These are phyloP conservation scores for Tortrix viridana DNA, from an alignment of 2,888 invertebrate species.

Conservation along the genomic window DNA sequence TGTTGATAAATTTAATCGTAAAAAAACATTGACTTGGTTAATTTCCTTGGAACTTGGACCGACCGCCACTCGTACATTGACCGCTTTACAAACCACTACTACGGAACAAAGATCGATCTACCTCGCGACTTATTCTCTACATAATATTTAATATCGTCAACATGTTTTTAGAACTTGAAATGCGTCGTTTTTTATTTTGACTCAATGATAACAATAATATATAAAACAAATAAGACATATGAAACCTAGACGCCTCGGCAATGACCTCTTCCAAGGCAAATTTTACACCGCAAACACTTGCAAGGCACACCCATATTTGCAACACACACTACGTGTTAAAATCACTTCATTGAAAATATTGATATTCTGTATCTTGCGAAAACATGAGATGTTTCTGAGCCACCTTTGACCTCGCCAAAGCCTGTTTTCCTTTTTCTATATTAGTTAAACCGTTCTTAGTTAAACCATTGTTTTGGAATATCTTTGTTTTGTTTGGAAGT, in stretches of 20 bases:
- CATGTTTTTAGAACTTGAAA: neutral
- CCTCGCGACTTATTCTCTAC: constrained; percentile 25
- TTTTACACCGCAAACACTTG: constrained; percentile 9
- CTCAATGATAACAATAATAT: constrained; percentile 7
- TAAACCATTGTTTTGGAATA: neutral
- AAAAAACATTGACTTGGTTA: constrained; percentile 1
- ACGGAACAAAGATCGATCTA: constrained; percentile 24
- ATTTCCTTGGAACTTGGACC: constrained; percentile 32
- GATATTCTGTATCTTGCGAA: neutral
- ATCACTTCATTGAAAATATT: constrained; percentile 1
- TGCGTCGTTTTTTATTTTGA: too few species aligned
- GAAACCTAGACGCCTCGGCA: constrained; percentile 27
- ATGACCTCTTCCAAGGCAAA: constrained; percentile 20
- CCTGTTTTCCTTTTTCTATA: too few species aligned
- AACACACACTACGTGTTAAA: neutral
- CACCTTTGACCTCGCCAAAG: too few species aligned
- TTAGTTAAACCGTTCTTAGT: neutral
- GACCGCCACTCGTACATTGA: constrained; percentile 14
- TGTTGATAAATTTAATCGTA: neutral
- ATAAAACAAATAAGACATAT: constrained; percentile 1
- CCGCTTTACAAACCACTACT: constrained; percentile 4
- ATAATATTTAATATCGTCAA: constrained; percentile 1
- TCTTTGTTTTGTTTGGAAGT: constrained; percentile 4
- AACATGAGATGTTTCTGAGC: neutral
- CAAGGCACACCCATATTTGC: constrained; percentile 23